Conservation (phyloP, 2,888 invertebrate genomes). For the Diloba caeruleocephala region DNA sequence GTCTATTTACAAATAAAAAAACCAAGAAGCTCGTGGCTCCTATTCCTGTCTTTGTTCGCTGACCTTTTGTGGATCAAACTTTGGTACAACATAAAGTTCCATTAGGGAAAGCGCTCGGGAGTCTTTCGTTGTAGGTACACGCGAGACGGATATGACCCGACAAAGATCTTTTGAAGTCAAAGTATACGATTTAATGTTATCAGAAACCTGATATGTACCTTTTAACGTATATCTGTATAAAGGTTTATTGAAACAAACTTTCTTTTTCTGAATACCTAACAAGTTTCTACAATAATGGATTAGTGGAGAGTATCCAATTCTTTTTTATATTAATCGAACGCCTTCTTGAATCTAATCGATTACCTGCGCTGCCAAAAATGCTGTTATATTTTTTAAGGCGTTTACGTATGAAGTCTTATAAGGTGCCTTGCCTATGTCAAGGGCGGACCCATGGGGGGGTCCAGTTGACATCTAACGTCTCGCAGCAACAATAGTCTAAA, state of each 20-base stretch:
- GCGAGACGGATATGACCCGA: slow-evolving; percentile 39
- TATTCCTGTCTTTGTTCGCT: slow-evolving; percentile 56
- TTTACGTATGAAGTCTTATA: no score
- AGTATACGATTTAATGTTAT: slow-evolving; percentile 38
- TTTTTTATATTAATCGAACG: no score
- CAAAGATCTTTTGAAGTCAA: slow-evolving; percentile 54
- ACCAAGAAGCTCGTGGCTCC: slow-evolving; percentile 28
- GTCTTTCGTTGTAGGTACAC: slow-evolving; percentile 24
- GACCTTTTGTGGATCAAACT: slow-evolving; percentile 58
- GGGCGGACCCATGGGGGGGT: no score
- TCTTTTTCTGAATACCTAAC: slow-evolving; percentile 6
- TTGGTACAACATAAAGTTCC: slow-evolving; percentile 46
- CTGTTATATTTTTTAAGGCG: no score
- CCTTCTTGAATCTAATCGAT: no score
- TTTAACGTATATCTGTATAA: slow-evolving; percentile 6
- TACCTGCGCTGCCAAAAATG: no score
- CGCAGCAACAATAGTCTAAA: no score
- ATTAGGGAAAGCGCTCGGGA: slow-evolving; percentile 42
- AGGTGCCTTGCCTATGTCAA: no score
- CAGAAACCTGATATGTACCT: slow-evolving; percentile 22
- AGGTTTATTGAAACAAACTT: slow-evolving; percentile 27
- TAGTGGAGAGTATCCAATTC: neutral
- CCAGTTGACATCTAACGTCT: no score
- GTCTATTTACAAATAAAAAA: slow-evolving; percentile 57
- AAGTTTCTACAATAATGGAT: slow-evolving; percentile 14